phyloP scores from a whole-genome alignment of 2,888 invertebrate species.

The Pomacea canaliculata region DNA sequence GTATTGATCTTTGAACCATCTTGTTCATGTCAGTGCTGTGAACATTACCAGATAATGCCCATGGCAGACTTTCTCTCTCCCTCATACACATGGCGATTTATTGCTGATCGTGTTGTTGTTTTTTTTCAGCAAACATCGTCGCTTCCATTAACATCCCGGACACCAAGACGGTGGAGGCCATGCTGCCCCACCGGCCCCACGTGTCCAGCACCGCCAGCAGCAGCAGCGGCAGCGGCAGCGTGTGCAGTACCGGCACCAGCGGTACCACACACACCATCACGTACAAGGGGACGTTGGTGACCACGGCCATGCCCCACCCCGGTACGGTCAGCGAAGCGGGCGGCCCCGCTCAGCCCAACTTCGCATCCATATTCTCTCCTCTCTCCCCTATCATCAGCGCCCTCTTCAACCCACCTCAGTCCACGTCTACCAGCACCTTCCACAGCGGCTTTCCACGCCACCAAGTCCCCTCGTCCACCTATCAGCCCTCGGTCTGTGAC shows the following conservation, averaged over 20 bases:
- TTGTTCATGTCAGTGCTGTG: too few species aligned
- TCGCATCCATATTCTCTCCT: slow-evolving; percentile 59
- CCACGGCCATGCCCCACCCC: slow-evolving; percentile 72
- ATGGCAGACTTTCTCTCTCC: too few species aligned
- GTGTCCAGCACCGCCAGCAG: slow-evolving; percentile 30
- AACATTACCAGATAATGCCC: too few species aligned
- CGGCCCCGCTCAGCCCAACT: slow-evolving; percentile 35
- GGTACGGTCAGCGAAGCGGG: slow-evolving; percentile 46
- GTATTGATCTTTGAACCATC: too few species aligned
- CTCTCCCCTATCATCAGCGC: slow-evolving; percentile 65
- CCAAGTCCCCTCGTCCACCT: slow-evolving; percentile 40
- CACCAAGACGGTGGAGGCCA: slow-evolving; percentile 39
- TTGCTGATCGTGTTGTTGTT: neutral
- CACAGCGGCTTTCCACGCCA: slow-evolving; percentile 27
- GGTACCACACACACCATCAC: slow-evolving; percentile 67
- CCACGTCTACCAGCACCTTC: slow-evolving; percentile 23
- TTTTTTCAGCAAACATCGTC: slow-evolving; percentile 63
- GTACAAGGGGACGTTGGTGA: slow-evolving; percentile 82
- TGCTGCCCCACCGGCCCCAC: slow-evolving; percentile 40
- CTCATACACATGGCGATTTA: too few species aligned
- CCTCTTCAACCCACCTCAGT: slow-evolving; percentile 25
- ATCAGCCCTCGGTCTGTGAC: slow-evolving; percentile 39
- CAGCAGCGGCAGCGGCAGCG: slow-evolving; percentile 25
- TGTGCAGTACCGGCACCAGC: slow-evolving; percentile 23
- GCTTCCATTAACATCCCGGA: slow-evolving; percentile 65